Base-by-base conservation (phyloP, 2,888 invertebrate genomes). In the Argyresthia albistria region DNA sequence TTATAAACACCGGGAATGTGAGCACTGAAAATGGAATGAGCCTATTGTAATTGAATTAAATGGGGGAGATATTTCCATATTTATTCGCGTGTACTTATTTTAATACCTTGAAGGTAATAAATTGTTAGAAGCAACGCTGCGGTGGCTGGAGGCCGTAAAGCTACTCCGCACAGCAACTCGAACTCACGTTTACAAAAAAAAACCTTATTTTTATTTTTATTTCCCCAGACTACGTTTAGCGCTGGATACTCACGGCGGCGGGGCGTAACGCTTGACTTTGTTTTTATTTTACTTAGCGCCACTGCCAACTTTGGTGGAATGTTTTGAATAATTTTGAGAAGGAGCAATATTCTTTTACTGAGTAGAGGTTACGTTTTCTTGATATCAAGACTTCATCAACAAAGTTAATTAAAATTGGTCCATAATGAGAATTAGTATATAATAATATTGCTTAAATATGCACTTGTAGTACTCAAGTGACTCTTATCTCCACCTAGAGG, bases 151-250 rank as follows among this genome's bases (percentile, higher is more conserved):
- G n/a, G 39, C 39, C 56, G 58, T 55, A 53, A 58, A 57, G 58
- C 59, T 60, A 59, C 58, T 62, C 57, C 52, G 56, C 48, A 48
- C 57, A 48, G 57, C 61, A 62, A 67, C 53, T 64, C 61, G 51
- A 16, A 60, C 48, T 43, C n/a, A 36, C 60, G 60, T 65, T 60
- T 66, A 67, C 67, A 69, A 67, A 8, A 67, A 65, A 64, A 59
- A 61, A 58, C 63, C 63, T 58, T 61, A 62, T 65, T 68, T 70
- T 69, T 66, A 70, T 70, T 69, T 67, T 69, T 65, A 63, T 63
- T 66, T 59, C 63, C 62, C 60, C 55, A 54, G 62, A 61, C 58
- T 63, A 59, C 60, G 53, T 58, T 58, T 54, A 58, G 50, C 46
- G 58, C 25, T 25, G 62, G 64, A 66, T 70, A 63, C 61, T 63